Base-by-base conservation (phyloP, 2,888 invertebrate species). In the Callosobruchus maculatus region DNA sequence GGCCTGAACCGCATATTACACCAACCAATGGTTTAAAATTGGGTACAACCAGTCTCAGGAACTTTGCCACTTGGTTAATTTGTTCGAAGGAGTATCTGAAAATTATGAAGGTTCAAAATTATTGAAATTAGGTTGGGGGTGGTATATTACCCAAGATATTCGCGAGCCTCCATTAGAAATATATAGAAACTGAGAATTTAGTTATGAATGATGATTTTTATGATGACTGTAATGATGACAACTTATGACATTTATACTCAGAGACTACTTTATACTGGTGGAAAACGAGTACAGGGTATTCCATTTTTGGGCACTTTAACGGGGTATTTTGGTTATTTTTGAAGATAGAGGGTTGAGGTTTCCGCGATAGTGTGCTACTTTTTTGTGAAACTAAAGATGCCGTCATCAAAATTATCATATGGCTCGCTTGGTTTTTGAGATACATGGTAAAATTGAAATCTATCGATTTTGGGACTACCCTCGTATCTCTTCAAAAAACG, bases 1-100 rank as follows among this genome's bases (percentile, higher is more conserved):
- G 89, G 83, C 98, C 98, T 21, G 96, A 95, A 68, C 98, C 98
- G 88, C 97, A 98, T 82, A 98, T 95, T 78, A 98, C 94, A 72
- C 95, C 97, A 79, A 98, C 91, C 83, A 90, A 91, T 7, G 98
- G 98, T 67, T 91, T 89, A 73, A 93, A 90, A 18, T 49, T 49
- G 22, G 90, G 89, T 5, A 94, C 92, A 75, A 92, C 90, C 21
- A 92, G 89, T 73, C 93, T 86, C n/a, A 97, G 31, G 22, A 74
- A 95, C 79, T 93, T 89, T 0, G 96, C 94, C 0, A 93, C 94
- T 82, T 93, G 92, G 81, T 92, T 88, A 22, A 97, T 88, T 18
- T 92, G 90, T 85, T 97, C 97, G 85, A 94, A 96, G 0, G 93
- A 93, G 83, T 94, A 95, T 82, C 96, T 96, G 88, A 68, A 91